Percentiles rank a stretch among this genome's conserved stretches.
Conservation (phyloP, 1,140 invertebrate species). For the Reticulitermes speratus region DNA sequence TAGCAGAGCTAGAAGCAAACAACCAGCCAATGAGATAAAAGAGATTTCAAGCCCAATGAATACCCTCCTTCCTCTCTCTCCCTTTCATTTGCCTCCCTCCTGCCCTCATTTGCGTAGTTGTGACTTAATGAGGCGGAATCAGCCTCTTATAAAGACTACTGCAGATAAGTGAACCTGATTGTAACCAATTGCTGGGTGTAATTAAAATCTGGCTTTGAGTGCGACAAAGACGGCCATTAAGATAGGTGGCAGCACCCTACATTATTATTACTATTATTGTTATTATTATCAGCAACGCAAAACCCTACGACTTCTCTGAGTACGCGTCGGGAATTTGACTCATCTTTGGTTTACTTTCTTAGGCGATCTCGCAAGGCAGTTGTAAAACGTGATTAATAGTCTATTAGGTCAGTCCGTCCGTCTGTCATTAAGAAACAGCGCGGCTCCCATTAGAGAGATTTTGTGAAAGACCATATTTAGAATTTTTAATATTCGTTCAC, state of each 20-base stretch:
- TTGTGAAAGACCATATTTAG: too few species aligned
- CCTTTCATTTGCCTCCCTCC: not conserved
- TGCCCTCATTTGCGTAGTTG: slow-evolving; percentile 23
- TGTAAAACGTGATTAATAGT: too few species aligned
- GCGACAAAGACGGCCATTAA: not conserved
- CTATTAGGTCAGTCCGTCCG: too few species aligned
- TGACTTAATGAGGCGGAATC: slow-evolving; percentile 21
- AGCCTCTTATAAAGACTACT: slow-evolving; percentile 1
- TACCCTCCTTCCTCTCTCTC: not conserved
- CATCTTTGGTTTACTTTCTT: too few species aligned
- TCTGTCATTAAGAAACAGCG: too few species aligned
- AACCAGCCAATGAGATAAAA: slow-evolving; percentile 15
- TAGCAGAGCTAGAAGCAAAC: not conserved
- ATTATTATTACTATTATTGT: not conserved
- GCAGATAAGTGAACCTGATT: slow-evolving; percentile 28
- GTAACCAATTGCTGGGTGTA: slow-evolving; percentile 29
- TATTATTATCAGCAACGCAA: not conserved
- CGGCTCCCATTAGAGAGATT: too few species aligned
- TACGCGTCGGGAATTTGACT: not conserved
- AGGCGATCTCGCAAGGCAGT: too few species aligned
- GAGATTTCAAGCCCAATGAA: slow-evolving; percentile 1
- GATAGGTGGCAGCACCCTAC: slow-evolving; percentile 18
- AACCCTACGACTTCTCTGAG: not conserved
- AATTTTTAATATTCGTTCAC: too few species aligned
- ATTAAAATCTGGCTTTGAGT: slow-evolving; percentile 28